Evolutionary conservation across 2,888 invertebrate species (phyloP).

Genomic region (Eupeodes luniger): DNA sequence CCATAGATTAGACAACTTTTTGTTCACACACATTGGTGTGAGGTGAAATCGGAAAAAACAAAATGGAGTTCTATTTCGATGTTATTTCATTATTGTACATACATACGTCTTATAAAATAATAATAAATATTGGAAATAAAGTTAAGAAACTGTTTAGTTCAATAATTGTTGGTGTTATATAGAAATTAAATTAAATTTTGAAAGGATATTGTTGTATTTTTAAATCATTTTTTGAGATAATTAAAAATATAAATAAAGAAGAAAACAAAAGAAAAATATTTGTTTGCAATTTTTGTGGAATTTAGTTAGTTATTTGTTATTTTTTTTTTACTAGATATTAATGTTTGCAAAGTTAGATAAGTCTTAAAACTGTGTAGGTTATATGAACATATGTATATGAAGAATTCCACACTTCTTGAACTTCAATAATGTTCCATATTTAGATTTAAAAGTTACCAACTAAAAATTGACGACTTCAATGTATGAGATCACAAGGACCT

Average conservation of each 20-base stretch:
- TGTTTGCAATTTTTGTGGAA: no score
- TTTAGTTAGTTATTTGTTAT: no score
- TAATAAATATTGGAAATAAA: background rate
- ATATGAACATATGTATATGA: no score
- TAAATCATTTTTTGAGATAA: background rate
- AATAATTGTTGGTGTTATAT: background rate
- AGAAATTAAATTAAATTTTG: background rate
- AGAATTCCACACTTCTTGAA: no score
- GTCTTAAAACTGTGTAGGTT: no score
- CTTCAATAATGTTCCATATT: no score
- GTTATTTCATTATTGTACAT: background rate
- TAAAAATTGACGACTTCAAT: no score
- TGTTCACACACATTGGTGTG: conserved; percentile 21
- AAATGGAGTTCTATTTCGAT: conserved; percentile 54
- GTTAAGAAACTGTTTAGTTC: background rate
- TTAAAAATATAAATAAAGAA: background rate
- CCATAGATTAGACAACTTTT: conserved; percentile 22
- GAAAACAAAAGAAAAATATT: no score
- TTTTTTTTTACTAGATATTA: no score
- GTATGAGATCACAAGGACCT: no score
- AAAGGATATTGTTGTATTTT: background rate
- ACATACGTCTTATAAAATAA: background rate
- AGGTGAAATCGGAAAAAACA: conserved; percentile 35
- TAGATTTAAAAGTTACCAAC: no score
- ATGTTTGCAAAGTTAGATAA: no score